Base-by-base conservation (phyloP, 2,113 vertebrate species). In the Sigmodon hispidus region DNA sequence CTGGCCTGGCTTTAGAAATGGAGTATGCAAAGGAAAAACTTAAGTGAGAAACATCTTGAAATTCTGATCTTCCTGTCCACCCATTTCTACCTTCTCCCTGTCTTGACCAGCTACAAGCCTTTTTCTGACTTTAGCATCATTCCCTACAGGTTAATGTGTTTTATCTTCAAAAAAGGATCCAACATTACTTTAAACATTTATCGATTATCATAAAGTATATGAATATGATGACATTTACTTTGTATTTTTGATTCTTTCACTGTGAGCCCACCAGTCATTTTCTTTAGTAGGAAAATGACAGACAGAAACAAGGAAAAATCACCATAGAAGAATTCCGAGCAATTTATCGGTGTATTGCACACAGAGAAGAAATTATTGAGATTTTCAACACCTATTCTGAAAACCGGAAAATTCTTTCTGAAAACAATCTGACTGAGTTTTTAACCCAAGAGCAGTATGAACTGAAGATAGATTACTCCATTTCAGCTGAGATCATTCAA, bases 281-380 rank as follows among this genome's bases (percentile, higher is more conserved):
- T 96, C 96, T 97, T 96, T 88, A 98, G 98, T 98, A 98, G 98
- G 96, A 93, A 36, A 0, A 97, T 84, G 98, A 98, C 96, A 98
- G 95, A 70, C 86, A 40, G 2, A 81, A 89, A 5, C 11, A 29
- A 94, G 95, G 96, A 17, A 3, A 0, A 1, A 98, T 99, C 89
- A 98, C 94, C 87, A 97, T 98, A 31, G 98, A 98, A 1, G 98
- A 98, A 70, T 99, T 99, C 93, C 98, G 81, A 93, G 52, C 96
- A 65, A 95, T 99, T 96, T 99, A 99, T 90, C 97, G 98, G 87
- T 36, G 77, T 29, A 65, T 99, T 48, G 90, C 92, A 3, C 90
- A 99, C 96, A 98, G 98, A 96, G 52, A 88, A 81, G 98, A 99
- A 96, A 94, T 98, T 61, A 4, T 73, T 2, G 98, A 98, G 75